Evolutionary conservation across 2,113 vertebrate genomes (phyloP).

Genomic region (Acinonyx jubatus): DNA sequence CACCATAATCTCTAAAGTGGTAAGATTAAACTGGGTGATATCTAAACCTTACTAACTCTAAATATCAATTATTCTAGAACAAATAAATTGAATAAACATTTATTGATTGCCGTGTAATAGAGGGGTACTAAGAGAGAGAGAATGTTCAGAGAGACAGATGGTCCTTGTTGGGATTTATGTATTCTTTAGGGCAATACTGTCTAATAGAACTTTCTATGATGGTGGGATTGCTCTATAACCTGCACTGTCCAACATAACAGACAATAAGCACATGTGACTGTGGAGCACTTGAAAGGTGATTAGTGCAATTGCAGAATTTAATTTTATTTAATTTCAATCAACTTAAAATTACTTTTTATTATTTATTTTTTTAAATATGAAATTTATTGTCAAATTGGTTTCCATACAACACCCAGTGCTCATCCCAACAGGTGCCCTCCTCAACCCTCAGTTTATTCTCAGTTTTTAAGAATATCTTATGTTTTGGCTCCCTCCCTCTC

Average conservation of each 20-base stretch:
- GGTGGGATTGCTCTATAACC: background rate
- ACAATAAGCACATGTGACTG: background rate
- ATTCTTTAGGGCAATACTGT: background rate
- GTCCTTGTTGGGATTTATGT: background rate
- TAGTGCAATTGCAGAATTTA: background rate
- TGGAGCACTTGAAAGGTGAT: background rate
- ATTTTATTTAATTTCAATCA: background rate
- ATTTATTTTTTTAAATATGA: too few relatives aligned
- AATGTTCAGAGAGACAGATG: background rate
- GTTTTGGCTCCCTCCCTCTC: too few relatives aligned
- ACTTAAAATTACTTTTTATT: background rate
- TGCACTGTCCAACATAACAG: background rate
- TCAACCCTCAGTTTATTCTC: too few relatives aligned
- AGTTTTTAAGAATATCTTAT: too few relatives aligned
- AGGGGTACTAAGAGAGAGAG: background rate
- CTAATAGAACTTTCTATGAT: background rate
- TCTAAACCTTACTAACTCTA: background rate
- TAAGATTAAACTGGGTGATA: background rate
- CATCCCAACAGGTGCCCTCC: too few relatives aligned
- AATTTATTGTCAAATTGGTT: too few relatives aligned
- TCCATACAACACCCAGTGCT: too few relatives aligned
- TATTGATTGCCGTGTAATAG: background rate
- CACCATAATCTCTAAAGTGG: background rate
- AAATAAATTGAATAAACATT: background rate
- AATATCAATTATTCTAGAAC: background rate